Conservation (phyloP, 2,113 vertebrate genomes). For the Osmerus mordax region DNA sequence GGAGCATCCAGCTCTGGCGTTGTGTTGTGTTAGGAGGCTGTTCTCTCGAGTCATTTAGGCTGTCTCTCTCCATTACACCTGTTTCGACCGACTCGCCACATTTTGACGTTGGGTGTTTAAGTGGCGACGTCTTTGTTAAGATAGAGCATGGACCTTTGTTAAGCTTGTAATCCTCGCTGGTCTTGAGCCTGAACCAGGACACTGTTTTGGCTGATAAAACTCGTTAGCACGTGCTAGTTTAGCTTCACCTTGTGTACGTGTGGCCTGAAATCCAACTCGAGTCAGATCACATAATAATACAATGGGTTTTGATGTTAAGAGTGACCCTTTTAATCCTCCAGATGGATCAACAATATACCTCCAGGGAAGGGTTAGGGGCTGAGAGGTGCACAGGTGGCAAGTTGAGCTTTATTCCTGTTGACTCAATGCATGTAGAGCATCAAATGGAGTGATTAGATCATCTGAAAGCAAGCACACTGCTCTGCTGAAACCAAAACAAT, state of each 20-base stretch:
- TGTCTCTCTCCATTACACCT: conserved; percentile 54
- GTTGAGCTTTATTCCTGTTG: neutral
- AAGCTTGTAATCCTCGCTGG: neutral
- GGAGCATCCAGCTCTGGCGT: conserved; percentile 45
- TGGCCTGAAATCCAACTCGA: too few relatives aligned
- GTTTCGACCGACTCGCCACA: conserved; percentile 28
- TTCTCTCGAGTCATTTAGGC: conserved; percentile 52
- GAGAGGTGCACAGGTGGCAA: neutral
- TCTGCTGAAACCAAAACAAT: conserved; percentile 42
- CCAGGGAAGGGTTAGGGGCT: neutral
- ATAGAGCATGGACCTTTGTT: neutral
- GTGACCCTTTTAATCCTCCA: too few relatives aligned
- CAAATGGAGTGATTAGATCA: conserved; percentile 15
- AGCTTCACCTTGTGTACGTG: neutral
- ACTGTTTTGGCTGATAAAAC: too few relatives aligned
- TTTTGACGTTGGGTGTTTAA: conserved; percentile 11
- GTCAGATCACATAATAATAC: too few relatives aligned
- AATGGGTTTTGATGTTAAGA: too few relatives aligned
- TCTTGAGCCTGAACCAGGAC: too few relatives aligned
- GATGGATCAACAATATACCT: too few relatives aligned
- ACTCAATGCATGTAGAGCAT: neutral
- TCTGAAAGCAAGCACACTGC: conserved; percentile 29
- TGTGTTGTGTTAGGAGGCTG: conserved; percentile 43
- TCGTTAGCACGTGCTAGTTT: neutral
- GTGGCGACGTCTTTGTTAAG: neutral